These are phyloP conservation scores for Drosophila monieri DNA, from an alignment of 2,888 invertebrate genomes.

Conservation along the genomic window DNA sequence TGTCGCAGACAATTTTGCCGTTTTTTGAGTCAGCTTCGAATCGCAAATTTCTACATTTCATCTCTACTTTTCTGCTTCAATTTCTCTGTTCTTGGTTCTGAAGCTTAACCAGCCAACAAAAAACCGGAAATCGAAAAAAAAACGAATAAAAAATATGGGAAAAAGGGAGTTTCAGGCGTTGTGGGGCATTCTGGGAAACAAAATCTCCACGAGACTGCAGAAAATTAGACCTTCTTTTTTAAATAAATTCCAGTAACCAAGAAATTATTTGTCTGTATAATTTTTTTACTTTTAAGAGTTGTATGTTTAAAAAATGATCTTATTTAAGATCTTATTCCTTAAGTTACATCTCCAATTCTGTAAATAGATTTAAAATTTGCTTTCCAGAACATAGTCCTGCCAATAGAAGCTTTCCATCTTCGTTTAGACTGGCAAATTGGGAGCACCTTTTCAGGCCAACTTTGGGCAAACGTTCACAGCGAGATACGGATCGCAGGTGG, in stretches of 20 bases:
- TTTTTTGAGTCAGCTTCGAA: slow-evolving; percentile 15
- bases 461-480: slow-evolving; percentile 13
- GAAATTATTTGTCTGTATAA: no score
- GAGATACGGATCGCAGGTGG: slow-evolving; percentile 30
- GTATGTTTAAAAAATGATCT: no score
- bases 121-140: slow-evolving; percentile 7
- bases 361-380: no score
- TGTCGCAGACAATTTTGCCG: slow-evolving; percentile 43
- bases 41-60: slow-evolving; percentile 36
- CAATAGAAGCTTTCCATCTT: slow-evolving; percentile 29
- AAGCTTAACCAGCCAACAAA: slow-evolving; percentile 23
- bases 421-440: slow-evolving; percentile 32
- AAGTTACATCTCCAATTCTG: no score
- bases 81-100: slow-evolving; percentile 6
- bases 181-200: not conserved
- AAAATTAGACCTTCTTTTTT: no score
- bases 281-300: no score
- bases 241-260: no score
- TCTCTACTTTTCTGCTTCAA: slow-evolving; percentile 9
- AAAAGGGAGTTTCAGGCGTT: not conserved
- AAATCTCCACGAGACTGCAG: not conserved
- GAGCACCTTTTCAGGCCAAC: slow-evolving; percentile 42
- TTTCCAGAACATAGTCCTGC: slow-evolving; percentile 8
- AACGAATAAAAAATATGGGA: not conserved
- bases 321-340: no score